phyloP scores from a whole-genome alignment of 2,888 invertebrate genomes.

The Drosophila formosana region DNA sequence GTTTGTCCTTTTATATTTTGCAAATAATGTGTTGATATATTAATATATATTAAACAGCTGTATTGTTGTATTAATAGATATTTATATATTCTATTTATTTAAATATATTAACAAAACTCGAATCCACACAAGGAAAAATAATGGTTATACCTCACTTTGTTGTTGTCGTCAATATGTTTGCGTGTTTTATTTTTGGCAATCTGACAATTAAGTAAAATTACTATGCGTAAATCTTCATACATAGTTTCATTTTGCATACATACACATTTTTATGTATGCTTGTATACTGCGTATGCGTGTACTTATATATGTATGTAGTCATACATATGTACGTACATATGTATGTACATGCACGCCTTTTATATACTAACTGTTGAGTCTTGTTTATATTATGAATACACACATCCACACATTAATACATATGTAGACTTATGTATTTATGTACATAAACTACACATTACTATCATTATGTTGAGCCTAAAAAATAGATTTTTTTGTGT shows the following conservation, averaged over 20 bases:
- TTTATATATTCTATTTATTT: slow-evolving; percentile 9
- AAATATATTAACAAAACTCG: not conserved
- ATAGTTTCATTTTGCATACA: slow-evolving; percentile 21
- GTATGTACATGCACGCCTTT: slow-evolving; percentile 21
- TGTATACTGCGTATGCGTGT: slow-evolving; percentile 24
- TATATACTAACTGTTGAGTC: slow-evolving; percentile 73
- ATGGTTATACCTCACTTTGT: slow-evolving; percentile 32
- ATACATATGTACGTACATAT: slow-evolving; percentile 15
- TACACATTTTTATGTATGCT: slow-evolving; percentile 19
- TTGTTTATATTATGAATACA: slow-evolving; percentile 62
- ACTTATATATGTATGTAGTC: slow-evolving; percentile 23
- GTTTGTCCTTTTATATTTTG: slow-evolving; percentile 23
- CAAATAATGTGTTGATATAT: slow-evolving; percentile 5
- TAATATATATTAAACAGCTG: slow-evolving; percentile 1
- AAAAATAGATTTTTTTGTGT: slow-evolving; percentile 43
- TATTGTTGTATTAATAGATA: not conserved
- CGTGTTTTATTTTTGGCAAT: slow-evolving; percentile 55
- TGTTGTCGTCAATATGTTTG: slow-evolving; percentile 55
- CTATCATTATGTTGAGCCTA: slow-evolving; percentile 67
- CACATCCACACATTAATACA: slow-evolving; percentile 17
- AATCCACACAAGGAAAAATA: not conserved
- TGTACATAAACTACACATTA: slow-evolving; percentile 28
- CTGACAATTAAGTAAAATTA: slow-evolving; percentile 20
- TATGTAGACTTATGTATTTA: slow-evolving; percentile 15
- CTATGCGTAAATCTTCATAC: slow-evolving; percentile 17